phyloP scores from a whole-genome alignment of 2,113 vertebrate genomes.

The Chaetodon trifascialis region DNA sequence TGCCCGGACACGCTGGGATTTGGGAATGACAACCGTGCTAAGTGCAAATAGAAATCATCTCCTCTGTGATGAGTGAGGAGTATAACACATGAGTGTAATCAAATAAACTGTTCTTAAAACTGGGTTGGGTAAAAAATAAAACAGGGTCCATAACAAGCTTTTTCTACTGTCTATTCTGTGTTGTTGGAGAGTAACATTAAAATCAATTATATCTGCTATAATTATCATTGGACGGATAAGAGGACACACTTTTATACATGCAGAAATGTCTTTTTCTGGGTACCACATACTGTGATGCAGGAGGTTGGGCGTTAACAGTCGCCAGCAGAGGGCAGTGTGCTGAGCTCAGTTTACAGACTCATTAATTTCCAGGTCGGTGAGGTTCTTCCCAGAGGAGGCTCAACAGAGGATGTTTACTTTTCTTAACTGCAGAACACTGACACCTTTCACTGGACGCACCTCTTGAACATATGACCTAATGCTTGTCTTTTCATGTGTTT shows the following conservation, averaged over 20 bases:
- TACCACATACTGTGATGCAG: neutral
- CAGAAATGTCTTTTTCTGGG: neutral
- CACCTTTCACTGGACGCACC: conserved; percentile 59
- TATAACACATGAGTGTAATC: conserved; percentile 48
- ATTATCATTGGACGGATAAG: conserved; percentile 10
- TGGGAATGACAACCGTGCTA: conserved; percentile 79
- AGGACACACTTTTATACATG: neutral
- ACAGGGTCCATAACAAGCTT: neutral
- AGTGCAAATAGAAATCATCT: conserved; percentile 82
- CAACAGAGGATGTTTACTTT: conserved; percentile 58
- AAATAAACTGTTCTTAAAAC: conserved; percentile 51
- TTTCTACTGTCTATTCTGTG: conserved; percentile 4
- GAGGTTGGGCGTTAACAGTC: neutral
- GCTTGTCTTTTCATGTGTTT: conserved; percentile 50
- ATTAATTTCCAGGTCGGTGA: conserved; percentile 31
- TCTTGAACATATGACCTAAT: conserved; percentile 49
- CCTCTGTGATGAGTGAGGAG: conserved; percentile 63
- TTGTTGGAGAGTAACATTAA: neutral
- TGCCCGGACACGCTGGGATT: conserved; percentile 74
- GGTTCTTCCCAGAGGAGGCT: conserved; percentile 6
- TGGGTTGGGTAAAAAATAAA: conserved; percentile 41
- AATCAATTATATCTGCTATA: conserved; percentile 13
- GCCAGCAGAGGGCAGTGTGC: conserved; percentile 76
- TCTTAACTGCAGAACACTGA: conserved; percentile 67
- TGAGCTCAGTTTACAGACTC: conserved; percentile 3